phyloP scores from a whole-genome alignment of 2,113 vertebrate species.

The Nothoprocta perdicaria region DNA sequence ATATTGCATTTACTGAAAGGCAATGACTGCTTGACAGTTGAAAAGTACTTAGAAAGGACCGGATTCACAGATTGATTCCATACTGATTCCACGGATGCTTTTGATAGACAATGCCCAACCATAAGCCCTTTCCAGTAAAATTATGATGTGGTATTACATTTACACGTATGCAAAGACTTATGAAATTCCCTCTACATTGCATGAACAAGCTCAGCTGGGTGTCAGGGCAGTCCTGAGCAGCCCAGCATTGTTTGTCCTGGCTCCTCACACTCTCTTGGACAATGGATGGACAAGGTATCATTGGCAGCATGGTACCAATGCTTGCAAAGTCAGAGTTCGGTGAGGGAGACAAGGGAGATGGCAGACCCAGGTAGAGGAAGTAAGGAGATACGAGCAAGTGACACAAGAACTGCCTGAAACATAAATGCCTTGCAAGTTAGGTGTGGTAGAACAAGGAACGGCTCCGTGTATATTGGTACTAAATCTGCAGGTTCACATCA shows the following conservation, averaged over 20 bases:
- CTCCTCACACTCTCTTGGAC: no score
- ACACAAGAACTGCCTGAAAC: not conserved
- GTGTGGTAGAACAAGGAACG: not conserved
- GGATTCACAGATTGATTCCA: not conserved
- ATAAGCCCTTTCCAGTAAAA: not conserved
- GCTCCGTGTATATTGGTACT: not conserved
- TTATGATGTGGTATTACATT: not conserved
- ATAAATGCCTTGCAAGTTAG: not conserved
- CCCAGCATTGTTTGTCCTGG: not conserved
- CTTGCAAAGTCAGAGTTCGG: not conserved
- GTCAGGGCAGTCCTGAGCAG: not conserved
- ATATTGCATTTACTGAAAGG: not conserved
- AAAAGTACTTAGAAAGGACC: not conserved
- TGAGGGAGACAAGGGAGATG: not conserved
- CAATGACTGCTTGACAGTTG: not conserved
- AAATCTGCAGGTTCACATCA: not conserved
- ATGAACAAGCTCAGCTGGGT: not conserved
- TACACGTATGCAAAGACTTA: not conserved
- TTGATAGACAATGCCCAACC: rapidly evolving
- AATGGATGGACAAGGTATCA: no score
- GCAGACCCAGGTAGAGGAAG: no score
- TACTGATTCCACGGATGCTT: not conserved
- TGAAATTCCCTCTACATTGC: not conserved
- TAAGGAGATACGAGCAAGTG: not conserved
- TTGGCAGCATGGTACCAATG: no score